phyloP scores from a whole-genome alignment of 2,797 vertebrate species.

The Lepidocolaptes lacrymiger region DNA sequence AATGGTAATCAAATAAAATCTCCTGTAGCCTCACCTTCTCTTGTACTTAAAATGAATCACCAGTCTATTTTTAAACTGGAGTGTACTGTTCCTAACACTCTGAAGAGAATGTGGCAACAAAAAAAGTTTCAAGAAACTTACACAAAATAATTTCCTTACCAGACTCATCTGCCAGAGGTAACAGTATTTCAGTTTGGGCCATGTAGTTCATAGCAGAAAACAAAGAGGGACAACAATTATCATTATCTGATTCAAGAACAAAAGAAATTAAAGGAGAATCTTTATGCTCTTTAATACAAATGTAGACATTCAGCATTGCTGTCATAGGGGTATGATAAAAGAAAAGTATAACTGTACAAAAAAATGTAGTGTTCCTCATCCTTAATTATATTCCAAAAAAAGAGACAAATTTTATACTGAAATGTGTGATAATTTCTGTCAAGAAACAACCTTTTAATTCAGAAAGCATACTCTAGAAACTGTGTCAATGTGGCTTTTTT shows the following conservation, averaged over 20 bases:
- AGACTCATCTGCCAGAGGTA: not conserved
- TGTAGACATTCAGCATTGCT: not conserved
- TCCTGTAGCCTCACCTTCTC: not conserved
- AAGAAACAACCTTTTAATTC: not conserved
- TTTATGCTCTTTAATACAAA: not conserved
- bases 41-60: constrained; percentile 13
- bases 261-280: not conserved
- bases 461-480: not conserved
- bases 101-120: not conserved
- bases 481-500: not conserved
- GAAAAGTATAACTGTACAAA: not conserved
- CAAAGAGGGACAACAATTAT: not conserved
- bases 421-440: not conserved
- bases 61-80: not conserved
- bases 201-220: not conserved
- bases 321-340: not conserved
- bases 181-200: not conserved
- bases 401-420: not conserved
- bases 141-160: not conserved
- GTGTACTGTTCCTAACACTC: not conserved
- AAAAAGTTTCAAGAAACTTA: not conserved
- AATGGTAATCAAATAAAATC: not conserved
- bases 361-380: not conserved
- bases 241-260: not conserved
- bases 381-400: not conserved